These are phyloP conservation scores for Stegodyphus mimosarum DNA, from an alignment of 1,140 invertebrate species.

Conservation along the genomic window DNA sequence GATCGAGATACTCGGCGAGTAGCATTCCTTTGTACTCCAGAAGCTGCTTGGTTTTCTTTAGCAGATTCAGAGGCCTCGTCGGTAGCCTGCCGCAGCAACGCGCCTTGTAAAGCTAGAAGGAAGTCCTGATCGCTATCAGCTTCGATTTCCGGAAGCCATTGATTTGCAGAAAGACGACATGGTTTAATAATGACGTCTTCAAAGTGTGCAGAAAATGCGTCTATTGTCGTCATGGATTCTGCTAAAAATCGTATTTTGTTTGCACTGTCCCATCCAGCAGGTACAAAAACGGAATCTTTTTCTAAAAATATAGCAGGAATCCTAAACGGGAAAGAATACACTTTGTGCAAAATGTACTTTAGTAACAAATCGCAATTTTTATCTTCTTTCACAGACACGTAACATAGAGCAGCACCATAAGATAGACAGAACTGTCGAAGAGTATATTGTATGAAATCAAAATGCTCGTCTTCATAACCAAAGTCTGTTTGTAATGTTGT, in stretches of 20 bases:
- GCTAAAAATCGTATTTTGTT: constrained; percentile 98
- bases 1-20: constrained; percentile 10
- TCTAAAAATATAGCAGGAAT: constrained; percentile 97
- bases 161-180: constrained; percentile 60
- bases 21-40: constrained; percentile 18
- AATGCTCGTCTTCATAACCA: constrained; percentile 94
- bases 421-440: constrained; percentile 93
- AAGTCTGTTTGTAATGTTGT: constrained; percentile 92
- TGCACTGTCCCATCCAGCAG: constrained; percentile 98
- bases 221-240: constrained; percentile 74
- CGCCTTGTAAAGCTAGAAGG: neutral
- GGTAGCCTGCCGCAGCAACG: constrained; percentile 3
- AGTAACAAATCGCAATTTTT: constrained; percentile 99
- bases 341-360: constrained; percentile 98
- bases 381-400: constrained; percentile 98
- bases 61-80: neutral
- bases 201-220: constrained; percentile 83
- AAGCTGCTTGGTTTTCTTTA: neutral
- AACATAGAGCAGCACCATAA: constrained; percentile 94
- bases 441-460: constrained; percentile 99
- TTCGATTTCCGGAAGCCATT: constrained; percentile 1
- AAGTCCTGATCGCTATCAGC: constrained; percentile 49
- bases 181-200: constrained; percentile 90
- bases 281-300: constrained; percentile 98
- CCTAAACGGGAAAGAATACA: constrained; percentile 94